Conservation (phyloP, 2,113 vertebrate genomes). For the Elephas maximus region DNA sequence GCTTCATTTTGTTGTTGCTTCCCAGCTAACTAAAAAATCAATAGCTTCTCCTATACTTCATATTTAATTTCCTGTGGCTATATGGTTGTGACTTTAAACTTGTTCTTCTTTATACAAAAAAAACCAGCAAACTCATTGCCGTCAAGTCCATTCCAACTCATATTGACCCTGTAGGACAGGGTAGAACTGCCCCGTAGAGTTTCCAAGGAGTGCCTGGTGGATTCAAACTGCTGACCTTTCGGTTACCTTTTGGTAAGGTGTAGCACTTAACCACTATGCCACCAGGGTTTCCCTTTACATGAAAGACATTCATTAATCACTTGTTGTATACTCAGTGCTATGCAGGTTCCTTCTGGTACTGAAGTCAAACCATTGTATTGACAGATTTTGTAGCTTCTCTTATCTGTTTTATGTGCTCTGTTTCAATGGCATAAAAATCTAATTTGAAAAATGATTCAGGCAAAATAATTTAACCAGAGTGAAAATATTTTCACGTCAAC, state of each 20-base stretch:
- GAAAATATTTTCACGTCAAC: conserved; percentile 56
- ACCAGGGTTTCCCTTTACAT: background rate
- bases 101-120: background rate
- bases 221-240: no score
- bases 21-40: conserved; percentile 36
- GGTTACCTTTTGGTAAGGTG: no score
- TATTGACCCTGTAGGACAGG: no score
- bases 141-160: no score
- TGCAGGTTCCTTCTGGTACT: background rate
- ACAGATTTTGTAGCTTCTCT: background rate
- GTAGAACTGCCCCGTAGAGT: no score
- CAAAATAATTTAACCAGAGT: conserved; percentile 37
- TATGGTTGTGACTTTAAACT: background rate
- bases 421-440: background rate
- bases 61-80: background rate
- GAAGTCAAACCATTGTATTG: background rate
- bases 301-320: background rate
- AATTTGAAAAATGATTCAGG: background rate
- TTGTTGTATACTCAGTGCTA: background rate
- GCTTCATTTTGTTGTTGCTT: background rate
- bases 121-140: no score
- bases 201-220: no score
- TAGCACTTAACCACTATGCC: no score
- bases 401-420: background rate
- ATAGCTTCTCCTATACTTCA: background rate